Evolutionary conservation across 2,888 invertebrate genomes (phyloP).

Genomic region (Cantharis rustica): DNA sequence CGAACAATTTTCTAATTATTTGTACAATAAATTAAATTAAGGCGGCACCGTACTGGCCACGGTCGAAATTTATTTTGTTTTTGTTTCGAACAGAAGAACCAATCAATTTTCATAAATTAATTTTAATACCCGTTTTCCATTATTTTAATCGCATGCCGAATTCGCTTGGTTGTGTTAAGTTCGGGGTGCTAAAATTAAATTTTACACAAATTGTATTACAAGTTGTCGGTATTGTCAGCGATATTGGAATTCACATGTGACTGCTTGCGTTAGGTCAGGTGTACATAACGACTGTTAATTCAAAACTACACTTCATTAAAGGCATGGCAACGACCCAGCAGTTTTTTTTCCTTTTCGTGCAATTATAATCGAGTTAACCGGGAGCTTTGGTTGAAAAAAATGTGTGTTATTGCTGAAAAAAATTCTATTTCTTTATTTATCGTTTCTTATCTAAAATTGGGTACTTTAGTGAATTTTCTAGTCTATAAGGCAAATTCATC

Average conservation of each 20-base stretch:
- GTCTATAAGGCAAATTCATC: constrained; percentile 19
- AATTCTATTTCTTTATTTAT: constrained; percentile 4
- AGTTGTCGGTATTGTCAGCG: constrained; percentile 18
- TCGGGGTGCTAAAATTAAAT: constrained; percentile 22
- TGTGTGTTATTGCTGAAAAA: constrained; percentile 1
- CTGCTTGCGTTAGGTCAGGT: constrained; percentile 27
- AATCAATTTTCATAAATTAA: not conserved
- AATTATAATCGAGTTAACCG: constrained; percentile 21
- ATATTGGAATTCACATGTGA: constrained; percentile 26
- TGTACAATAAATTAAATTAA: not conserved
- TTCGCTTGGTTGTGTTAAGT: not conserved
- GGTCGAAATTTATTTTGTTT: not conserved
- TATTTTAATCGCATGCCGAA: not conserved
- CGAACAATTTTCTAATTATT: not conserved
- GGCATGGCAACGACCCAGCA: constrained; percentile 21
- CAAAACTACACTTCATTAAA: constrained; percentile 23
- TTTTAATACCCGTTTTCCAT: not conserved
- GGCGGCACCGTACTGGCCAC: no score
- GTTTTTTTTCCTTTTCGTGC: constrained; percentile 19
- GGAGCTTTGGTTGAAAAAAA: not conserved
- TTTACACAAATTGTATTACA: constrained; percentile 23
- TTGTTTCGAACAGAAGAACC: not conserved
- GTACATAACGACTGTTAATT: constrained; percentile 25
- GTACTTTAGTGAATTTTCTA: constrained; percentile 1
- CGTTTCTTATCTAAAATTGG: not conserved